Base-by-base conservation (phyloP, 2,113 vertebrate genomes). In the Megalops atlanticus region DNA sequence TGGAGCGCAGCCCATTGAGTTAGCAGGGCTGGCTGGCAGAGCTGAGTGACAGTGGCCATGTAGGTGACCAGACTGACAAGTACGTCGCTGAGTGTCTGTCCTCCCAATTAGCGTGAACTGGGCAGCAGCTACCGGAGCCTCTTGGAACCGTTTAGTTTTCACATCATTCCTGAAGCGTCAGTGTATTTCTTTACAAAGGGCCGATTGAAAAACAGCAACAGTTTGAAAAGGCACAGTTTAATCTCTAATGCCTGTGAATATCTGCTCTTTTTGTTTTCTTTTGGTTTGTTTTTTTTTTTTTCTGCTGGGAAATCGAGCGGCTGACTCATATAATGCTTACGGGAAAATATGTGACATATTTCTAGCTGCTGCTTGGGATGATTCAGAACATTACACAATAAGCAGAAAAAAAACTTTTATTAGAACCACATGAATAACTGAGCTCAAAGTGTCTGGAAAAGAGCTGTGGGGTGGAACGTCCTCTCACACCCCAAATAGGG, bases 311-410 rank as follows among this genome's bases (percentile, higher is more conserved):
- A 64, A 64, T 31, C 24, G 3, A n/a, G 58, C 7, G 75, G 69
- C 58, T 82, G 82, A 84, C 77, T 82, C 82, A 85, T 76, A 18
- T 73, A 78, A 81, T 18, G 45, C 81, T 31, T 12, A 4, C 76
- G 40, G 39, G 31, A 78, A 64, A n/a, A 58, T 58, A 33, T 43
- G 40, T 33, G 43, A 49, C 36, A 38, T 43, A 14, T 58, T 33
- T 77, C 4, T 54, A 38, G 11, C 33, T 40, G 76, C 33, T 47
- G 27, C 74, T 21, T 54, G 49, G 35, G 10, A 15, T 36, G 21
- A 58, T 38, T 36, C 21, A 21, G 24, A 77, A 64, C 8, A 77
- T 52, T 38, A 16, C 27, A 49, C 5, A 5, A 24, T 11, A 24
- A 24, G 45, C 47, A 52, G 47, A 31, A 49, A 49, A 54, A 77